Evolutionary conservation across 1,140 invertebrate genomes (phyloP).

Genomic region (Drosophila nasuta): DNA sequence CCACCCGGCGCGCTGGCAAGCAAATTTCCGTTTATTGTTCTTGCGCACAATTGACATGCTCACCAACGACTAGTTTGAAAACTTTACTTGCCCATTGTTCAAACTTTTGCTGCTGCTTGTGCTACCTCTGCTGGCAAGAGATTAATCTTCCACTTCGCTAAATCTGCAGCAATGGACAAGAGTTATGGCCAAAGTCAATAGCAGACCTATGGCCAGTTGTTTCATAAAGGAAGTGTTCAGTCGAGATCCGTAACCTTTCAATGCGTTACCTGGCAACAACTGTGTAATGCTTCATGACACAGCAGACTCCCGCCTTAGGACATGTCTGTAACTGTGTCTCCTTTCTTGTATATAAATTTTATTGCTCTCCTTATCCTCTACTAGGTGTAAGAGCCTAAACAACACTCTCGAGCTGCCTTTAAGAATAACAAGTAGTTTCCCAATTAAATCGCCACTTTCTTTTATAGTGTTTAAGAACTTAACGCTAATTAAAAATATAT

Average conservation of each 20-base stretch:
- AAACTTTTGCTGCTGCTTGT: conserved; percentile 55
- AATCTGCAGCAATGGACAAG: conserved; percentile 69
- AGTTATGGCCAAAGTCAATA: conserved; percentile 63
- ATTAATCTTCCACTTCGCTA: conserved; percentile 82
- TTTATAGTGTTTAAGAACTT: no score
- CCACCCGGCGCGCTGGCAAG: conserved; percentile 59
- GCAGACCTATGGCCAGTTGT: conserved; percentile 38
- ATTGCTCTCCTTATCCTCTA: no score
- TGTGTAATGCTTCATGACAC: conserved; percentile 16
- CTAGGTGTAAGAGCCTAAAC: no score
- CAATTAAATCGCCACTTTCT: no score
- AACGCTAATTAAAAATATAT: no score
- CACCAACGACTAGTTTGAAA: conserved; percentile 69
- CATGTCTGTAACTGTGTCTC: conserved; percentile 66
- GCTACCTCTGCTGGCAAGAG: conserved; percentile 50
- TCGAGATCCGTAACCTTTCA: conserved; percentile 1
- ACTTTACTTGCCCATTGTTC: conserved; percentile 75
- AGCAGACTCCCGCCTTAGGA: neutral
- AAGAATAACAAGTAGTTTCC: no score
- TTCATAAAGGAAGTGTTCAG: conserved; percentile 41
- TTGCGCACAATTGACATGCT: conserved; percentile 73
- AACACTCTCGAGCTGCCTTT: no score
- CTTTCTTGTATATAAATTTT: conserved; percentile 66
- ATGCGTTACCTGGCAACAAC: conserved; percentile 54
- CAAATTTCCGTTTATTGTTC: conserved; percentile 69